These are phyloP conservation scores for Pandion haliaetus DNA, from an alignment of 2,113 vertebrate species.

Conservation along the genomic window DNA sequence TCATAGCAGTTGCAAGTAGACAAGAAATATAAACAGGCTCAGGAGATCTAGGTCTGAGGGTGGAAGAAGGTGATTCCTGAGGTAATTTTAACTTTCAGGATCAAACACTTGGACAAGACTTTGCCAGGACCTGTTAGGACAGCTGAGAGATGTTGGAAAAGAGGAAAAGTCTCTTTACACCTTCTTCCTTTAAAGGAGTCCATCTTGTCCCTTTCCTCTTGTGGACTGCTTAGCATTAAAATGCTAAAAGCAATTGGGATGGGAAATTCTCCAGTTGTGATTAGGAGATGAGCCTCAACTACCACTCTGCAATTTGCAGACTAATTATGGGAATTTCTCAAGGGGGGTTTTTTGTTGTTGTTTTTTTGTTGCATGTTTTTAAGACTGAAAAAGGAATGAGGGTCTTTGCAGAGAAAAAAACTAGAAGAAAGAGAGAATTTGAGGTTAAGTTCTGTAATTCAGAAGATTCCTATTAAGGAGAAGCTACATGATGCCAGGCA, in stretches of 20 bases:
- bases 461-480: background rate
- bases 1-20: background rate
- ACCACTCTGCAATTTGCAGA: background rate
- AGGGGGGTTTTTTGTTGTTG: background rate
- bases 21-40: background rate
- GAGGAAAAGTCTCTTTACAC: background rate
- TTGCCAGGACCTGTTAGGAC: background rate
- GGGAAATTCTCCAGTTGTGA: background rate
- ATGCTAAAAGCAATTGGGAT: background rate
- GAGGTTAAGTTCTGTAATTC: background rate
- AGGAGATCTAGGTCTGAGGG: background rate
- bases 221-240: background rate
- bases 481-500: background rate
- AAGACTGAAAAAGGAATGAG: background rate
- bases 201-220: background rate
- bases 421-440: background rate
- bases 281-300: background rate
- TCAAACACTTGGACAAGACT: background rate
- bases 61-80: background rate
- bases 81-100: background rate
- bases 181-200: background rate
- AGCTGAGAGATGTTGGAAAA: background rate
- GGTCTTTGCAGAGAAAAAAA: background rate
- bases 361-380: rapidly evolving
- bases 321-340: background rate